Evolutionary conservation across 2,113 vertebrate species (phyloP), one percentile per base, ranked within the genome.

Genomic region (Clarias batrachus): DNA sequence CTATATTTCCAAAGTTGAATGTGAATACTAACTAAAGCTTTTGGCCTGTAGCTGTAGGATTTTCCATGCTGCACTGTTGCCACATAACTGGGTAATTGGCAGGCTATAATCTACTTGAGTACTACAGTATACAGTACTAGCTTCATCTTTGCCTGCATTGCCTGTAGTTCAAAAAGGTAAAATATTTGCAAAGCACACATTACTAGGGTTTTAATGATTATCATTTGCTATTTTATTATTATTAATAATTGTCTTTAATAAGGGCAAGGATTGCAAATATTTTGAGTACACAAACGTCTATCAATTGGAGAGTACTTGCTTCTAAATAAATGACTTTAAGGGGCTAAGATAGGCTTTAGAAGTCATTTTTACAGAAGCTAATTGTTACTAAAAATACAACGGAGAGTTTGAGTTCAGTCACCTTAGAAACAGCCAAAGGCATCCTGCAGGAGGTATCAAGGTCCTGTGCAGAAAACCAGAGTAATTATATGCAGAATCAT

Each of bases 301-400:
- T 14, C 25, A 68, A 30, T 68, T 30, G 63, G 25, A 9, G 16
- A 3, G 17, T 33, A 33, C 25, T 56, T 77, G 25, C 48, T 3
- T 76, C 33, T 59, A 83, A 81, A 89, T 59, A n/a, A n/a, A n/a
- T n/a, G n/a, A n/a, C n/a, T n/a, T n/a, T n/a, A n/a, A 33, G 19
- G n/a, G 13, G 70, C 66, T 62, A 66, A 86, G 48, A 65, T 12
- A 65, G 66, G 76, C 30, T 33, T 63, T 73, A 25, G 27, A 60
- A 48, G 27, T 68, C 27, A 25, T 52, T 78, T 85, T 73, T 87
- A 80, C 57, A 73, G 17, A 82, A 60, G 62, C 70, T 89, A 89
- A 89, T 89, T 87, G 78, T 81, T 87, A 83, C 85, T 71, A 57
- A 81, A 89, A 87, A 89, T 89, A 89, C 63, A 89, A 85, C 57